Conservation (phyloP, 2,888 invertebrate species). For the Trissolcus brochymenae region DNA sequence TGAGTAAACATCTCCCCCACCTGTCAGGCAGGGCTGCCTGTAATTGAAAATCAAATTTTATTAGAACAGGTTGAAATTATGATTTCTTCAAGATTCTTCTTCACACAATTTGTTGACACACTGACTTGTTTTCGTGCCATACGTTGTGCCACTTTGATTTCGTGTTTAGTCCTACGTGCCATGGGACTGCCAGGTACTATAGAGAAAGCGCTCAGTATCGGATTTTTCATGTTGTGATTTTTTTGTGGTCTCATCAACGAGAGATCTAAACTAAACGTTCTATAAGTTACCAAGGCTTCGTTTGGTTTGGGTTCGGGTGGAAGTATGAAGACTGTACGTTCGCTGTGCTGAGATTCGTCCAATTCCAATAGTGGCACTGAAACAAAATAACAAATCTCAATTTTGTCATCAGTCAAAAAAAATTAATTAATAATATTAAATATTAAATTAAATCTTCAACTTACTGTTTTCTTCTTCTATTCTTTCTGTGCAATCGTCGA, state of each 20-base stretch:
- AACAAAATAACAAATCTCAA: not conserved
- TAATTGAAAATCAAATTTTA: conserved; percentile 30
- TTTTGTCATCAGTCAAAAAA: not conserved
- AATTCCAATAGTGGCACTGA: conserved; percentile 84
- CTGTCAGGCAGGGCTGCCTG: conserved; percentile 84
- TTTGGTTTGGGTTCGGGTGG: conserved; percentile 88
- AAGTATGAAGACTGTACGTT: conserved; percentile 95
- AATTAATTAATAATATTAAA: not conserved
- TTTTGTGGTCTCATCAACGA: conserved; percentile 78
- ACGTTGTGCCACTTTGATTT: conserved; percentile 94
- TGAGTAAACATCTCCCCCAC: conserved; percentile 94
- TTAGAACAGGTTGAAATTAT: not conserved
- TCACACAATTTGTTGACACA: not conserved
- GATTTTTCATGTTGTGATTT: conserved; percentile 70
- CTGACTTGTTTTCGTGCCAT: conserved; percentile 80
- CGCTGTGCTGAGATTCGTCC: conserved; percentile 86
- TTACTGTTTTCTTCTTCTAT: conserved; percentile 77
- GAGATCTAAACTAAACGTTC: conserved; percentile 81
- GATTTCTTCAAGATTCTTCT: not conserved
- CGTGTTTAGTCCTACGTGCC: conserved; percentile 95
- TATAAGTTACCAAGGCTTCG: conserved; percentile 76
- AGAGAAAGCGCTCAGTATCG: conserved; percentile 71
- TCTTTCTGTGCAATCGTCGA: conserved; percentile 97
- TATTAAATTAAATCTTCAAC: conserved; percentile 6
- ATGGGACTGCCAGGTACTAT: conserved; percentile 90